phyloP scores from a whole-genome alignment of 1,140 invertebrate genomes.

The Pseudomyrmex cubaensis region DNA sequence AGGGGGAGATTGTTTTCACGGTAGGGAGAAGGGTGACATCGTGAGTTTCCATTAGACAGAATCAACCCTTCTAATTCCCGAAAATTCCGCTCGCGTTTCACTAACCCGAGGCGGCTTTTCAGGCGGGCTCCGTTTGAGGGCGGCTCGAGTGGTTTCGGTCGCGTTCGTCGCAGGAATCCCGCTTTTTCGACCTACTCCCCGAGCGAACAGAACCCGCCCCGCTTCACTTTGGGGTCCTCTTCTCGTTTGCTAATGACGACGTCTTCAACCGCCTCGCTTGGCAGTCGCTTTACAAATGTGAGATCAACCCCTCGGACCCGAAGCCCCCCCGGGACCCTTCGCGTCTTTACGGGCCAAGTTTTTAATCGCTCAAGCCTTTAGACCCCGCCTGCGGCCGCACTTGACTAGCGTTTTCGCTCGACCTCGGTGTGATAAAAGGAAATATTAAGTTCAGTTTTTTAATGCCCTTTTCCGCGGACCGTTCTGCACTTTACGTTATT shows the following conservation, averaged over 20 bases:
- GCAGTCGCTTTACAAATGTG: slow-evolving; percentile 42
- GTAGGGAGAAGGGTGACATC: neutral
- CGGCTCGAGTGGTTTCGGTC: slow-evolving; percentile 38
- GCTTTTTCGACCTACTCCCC: slow-evolving; percentile 35
- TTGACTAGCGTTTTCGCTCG: slow-evolving; percentile 5
- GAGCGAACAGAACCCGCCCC: neutral
- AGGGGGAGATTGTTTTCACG: no score
- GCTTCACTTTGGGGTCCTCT: slow-evolving; percentile 7
- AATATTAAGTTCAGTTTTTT: neutral
- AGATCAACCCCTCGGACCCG: neutral
- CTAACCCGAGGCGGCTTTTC: slow-evolving; percentile 25
- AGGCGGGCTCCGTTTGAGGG: neutral
- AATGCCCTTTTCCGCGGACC: neutral
- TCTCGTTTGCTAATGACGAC: slow-evolving; percentile 49
- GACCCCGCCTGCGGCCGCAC: slow-evolving; percentile 26
- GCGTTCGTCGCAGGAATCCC: neutral
- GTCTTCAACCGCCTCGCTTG: neutral
- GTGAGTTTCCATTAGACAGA: neutral
- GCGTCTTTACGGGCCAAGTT: slow-evolving; percentile 43
- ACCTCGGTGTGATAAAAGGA: neutral
- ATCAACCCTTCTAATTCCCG: neutral
- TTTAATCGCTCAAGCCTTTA: slow-evolving; percentile 35
- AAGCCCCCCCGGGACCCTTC: neutral
- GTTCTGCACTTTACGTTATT: neutral
- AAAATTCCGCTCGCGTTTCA: slow-evolving; percentile 13